Percentiles rank a stretch among this genome's conserved stretches.
phyloP scores from a whole-genome alignment of 2,888 invertebrate genomes.

The Eilema caniola region DNA sequence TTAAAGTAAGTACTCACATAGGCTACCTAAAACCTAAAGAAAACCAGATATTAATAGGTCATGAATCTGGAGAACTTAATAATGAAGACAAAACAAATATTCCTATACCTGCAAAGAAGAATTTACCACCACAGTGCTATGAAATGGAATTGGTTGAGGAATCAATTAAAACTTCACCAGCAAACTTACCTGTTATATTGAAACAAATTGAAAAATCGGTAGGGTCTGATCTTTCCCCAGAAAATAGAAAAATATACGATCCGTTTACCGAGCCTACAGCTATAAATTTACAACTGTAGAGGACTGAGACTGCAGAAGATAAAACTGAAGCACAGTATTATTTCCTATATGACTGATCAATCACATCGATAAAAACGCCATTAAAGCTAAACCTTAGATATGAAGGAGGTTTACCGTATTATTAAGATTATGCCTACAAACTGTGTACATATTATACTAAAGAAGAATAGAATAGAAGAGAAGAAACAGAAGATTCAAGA shows the following conservation, averaged over 20 bases:
- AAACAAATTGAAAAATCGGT: background rate
- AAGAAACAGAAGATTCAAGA: background rate
- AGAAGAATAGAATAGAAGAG: background rate
- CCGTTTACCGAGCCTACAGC: background rate
- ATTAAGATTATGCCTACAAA: background rate
- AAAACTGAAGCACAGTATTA: background rate
- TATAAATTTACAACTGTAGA: background rate
- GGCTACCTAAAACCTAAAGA: background rate
- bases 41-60: background rate
- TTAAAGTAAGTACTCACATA: background rate
- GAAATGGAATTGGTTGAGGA: constrained; percentile 15
- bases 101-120: background rate
- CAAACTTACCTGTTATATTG: constrained; percentile 7
- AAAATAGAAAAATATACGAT: background rate
- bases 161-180: constrained; percentile 4
- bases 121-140: constrained; percentile 5
- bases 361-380: background rate
- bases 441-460: background rate
- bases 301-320: too few relatives aligned
- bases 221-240: background rate
- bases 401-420: background rate
- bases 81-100: background rate
- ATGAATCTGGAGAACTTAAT: background rate
- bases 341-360: too few relatives aligned
- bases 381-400: background rate